Base-by-base conservation (phyloP, 2,797 vertebrate species). In the Gallinago stenura region DNA sequence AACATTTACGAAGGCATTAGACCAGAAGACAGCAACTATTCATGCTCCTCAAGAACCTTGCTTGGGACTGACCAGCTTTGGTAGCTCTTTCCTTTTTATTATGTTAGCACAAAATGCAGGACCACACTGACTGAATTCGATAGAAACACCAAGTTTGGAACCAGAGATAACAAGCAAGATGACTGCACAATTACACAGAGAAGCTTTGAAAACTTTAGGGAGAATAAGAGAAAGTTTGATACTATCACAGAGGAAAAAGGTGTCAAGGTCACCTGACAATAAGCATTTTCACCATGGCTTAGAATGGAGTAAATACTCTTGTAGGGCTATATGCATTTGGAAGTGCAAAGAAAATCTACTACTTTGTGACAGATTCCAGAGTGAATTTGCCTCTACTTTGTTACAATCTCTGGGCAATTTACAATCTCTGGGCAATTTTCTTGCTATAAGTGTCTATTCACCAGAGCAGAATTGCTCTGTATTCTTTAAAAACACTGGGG, bases 121-220 rank as follows among this genome's bases (percentile, higher is more conserved):
- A 54, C 14, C 25, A 22, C 12, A 45, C 6, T 6, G 4, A 60
- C 7, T 24, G 24, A 35, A 37, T 75, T 22, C n/a, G 46, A 45
- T 15, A 56, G 37, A 85, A 75, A 30, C 8, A 39, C 12, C 18
- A 66, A 18, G 15, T 68, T 19, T 71, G 72, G 65, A 75, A 71
- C 11, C 24, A 68, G 21, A 60, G 10, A 17, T 0, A 0, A 12
- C 25, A 9, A 5, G 22, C 8, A 72, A 12, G 30, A 31, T 45
- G 25, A 39, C 24, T 41, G 48, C 43, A 78, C 8, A 71, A 66
- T 64, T 81, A 48, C 31, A 20, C 15, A 57, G 37, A 35, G 30
- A 65, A 72, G 64, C 39, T 84, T 31, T 15, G n/a, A 80, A 85
- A 87, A 25, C 6, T 6, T 73, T 5, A 71, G 35, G 31, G 11